These are phyloP conservation scores for Drosophila arawakana DNA, from an alignment of 1,140 invertebrate genomes.

Conservation along the genomic window DNA sequence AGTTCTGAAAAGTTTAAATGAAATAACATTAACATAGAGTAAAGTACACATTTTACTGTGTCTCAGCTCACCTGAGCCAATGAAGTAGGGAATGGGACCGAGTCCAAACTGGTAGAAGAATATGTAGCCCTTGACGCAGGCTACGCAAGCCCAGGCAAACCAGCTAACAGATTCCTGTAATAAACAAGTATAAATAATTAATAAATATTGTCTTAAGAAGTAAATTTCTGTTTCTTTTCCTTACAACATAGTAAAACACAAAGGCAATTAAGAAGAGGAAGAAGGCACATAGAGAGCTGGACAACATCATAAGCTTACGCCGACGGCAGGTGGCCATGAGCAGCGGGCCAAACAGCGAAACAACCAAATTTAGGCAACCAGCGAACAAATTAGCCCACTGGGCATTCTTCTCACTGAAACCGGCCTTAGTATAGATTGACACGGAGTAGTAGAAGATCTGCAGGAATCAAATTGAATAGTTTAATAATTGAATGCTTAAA, in stretches of 20 bases:
- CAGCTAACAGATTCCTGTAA: constrained; percentile 87
- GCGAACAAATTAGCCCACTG: constrained; percentile 90
- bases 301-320: constrained; percentile 86
- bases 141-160: constrained; percentile 90
- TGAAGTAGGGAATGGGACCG: constrained; percentile 95
- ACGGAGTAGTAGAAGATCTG: constrained; percentile 92
- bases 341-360: constrained; percentile 87
- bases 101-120: constrained; percentile 93
- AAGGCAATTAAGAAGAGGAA: constrained; percentile 86
- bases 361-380: constrained; percentile 88
- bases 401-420: constrained; percentile 85
- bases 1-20: constrained; percentile 88
- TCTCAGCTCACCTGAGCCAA: constrained; percentile 88
- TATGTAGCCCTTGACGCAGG: constrained; percentile 91
- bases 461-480: constrained; percentile 1
- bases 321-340: constrained; percentile 87
- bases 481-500: too few relatives aligned
- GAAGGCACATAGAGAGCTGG: constrained; percentile 85
- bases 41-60: constrained; percentile 24
- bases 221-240: constrained; percentile 45
- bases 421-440: constrained; percentile 88
- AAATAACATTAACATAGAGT: not conserved
- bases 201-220: not conserved
- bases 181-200: constrained; percentile 34
- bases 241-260: constrained; percentile 87